Base-by-base conservation (phyloP, 2,113 vertebrate genomes). In the Carettochelys insculpta region DNA sequence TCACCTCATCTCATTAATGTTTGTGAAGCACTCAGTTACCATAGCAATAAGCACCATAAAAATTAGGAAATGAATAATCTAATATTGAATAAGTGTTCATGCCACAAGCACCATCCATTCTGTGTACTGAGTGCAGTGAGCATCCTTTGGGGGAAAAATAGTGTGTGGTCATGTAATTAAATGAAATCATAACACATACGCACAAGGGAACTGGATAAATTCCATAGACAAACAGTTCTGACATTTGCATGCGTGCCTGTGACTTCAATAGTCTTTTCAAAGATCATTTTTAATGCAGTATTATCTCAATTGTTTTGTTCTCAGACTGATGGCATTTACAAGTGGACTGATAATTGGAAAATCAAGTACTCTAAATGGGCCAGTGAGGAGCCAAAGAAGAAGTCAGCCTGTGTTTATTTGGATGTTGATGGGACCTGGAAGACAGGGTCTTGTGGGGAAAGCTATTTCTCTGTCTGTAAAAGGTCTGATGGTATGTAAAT, bases 361-460 rank as follows among this genome's bases (percentile, higher is more conserved):
- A 92, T 98, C 76, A 94, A 93, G 10, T 99, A 97, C 86, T 97
- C 97, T 47, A 98, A 98, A 87, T 99, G 99, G 99, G 98, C 91
- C 29, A 68, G 16, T 22, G 96, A 97, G 83, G 99, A 99, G 80
- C 99, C 99, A n/a, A 97, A 95, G 94, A 94, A 95, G 85, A 99
- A 98, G 94, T 94, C 81, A 61, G 98, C 95, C 68, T 99, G 99
- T 95, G 98, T 99, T 82, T 99, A 98, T 84, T 89, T 99, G 77
- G 98, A 99, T 84, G 85, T 97, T 47, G 98, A 99, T 90, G 98
- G 95, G 1, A 97, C 92, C 85, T 99, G 99, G 99, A 99, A 98
- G 97, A 99, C 98, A 58, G 93, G 97, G 9, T 45, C 92, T 22
- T 99, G 99, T 92, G 97, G 96, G 0, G 95, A 98, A 83, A 98